phyloP scores from a whole-genome alignment of 1,140 invertebrate species.

The Orius laevigatus region DNA sequence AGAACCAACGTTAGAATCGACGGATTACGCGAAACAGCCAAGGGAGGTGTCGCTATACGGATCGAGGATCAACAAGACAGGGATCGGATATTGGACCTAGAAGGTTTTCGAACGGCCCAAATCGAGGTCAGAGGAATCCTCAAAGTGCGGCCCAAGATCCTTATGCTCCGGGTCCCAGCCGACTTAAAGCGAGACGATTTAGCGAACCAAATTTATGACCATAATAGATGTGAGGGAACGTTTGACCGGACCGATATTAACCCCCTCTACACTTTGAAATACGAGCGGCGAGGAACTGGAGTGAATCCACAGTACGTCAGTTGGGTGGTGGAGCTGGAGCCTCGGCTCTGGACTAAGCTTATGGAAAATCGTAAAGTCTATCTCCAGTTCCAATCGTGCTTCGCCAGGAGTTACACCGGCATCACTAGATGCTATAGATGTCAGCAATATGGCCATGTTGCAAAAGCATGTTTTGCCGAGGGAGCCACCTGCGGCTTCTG shows the following conservation, averaged over 20 bases:
- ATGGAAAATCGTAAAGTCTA: background rate
- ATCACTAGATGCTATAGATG: too few species aligned
- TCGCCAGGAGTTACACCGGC: too few species aligned
- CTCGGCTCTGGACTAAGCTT: background rate
- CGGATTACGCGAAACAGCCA: background rate
- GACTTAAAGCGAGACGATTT: background rate
- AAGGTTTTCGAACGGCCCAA: background rate
- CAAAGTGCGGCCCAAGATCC: background rate
- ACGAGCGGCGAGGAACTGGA: background rate
- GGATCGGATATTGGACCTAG: background rate
- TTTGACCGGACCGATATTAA: too few species aligned
- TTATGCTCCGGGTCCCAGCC: background rate
- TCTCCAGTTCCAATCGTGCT: too few species aligned
- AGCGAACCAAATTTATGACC: too few species aligned
- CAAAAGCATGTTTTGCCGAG: too few species aligned
- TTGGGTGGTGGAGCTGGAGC: background rate
- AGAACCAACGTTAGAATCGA: background rate
- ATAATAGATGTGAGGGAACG: too few species aligned
- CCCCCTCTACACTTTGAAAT: background rate
- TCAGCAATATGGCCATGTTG: too few species aligned
- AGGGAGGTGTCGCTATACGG: background rate
- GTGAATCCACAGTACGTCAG: background rate
- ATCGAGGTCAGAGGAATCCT: background rate
- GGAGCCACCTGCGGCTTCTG: too few species aligned
- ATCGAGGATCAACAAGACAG: background rate